These are phyloP conservation scores for Aphelocoma coerulescens DNA, from an alignment of 2,113 vertebrate species.

Conservation along the genomic window DNA sequence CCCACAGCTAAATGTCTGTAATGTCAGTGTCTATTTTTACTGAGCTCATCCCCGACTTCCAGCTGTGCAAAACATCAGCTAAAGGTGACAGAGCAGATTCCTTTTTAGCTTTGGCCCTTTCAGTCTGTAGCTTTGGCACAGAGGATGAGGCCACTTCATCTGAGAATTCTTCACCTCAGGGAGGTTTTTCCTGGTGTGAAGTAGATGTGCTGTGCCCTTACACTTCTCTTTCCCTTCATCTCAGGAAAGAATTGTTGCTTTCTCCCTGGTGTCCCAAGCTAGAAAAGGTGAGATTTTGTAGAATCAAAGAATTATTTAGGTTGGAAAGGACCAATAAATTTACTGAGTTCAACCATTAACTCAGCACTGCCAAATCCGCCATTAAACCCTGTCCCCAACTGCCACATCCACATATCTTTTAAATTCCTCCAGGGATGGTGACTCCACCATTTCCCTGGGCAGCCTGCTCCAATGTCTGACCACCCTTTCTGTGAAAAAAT, in stretches of 20 bases:
- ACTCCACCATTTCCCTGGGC: not conserved
- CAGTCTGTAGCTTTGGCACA: not conserved
- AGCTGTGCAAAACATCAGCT: not conserved
- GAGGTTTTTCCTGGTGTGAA: not conserved
- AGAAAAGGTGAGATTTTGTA: rapidly evolving
- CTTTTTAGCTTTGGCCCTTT: not conserved
- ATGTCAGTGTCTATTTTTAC: not conserved
- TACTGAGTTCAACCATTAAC: not conserved
- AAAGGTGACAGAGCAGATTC: not conserved
- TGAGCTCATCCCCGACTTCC: not conserved
- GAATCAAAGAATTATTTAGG: not conserved
- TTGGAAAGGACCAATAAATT: not conserved
- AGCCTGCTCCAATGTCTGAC: not conserved
- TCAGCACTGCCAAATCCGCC: not conserved
- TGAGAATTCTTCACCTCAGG: not conserved
- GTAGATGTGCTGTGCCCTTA: not conserved
- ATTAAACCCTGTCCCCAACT: rapidly evolving
- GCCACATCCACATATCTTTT: not conserved
- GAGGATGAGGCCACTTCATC: not conserved
- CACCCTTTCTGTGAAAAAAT: not conserved
- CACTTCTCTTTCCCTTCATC: not conserved
- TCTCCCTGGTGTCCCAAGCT: not conserved
- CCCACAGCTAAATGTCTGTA: not conserved
- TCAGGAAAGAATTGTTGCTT: not conserved
- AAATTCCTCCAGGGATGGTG: not conserved